A percentile compares a stretch with the other conserved stretches of the same genome.
phyloP scores from a whole-genome alignment of 2,797 vertebrate species.

The Poeciliopsis infans region DNA sequence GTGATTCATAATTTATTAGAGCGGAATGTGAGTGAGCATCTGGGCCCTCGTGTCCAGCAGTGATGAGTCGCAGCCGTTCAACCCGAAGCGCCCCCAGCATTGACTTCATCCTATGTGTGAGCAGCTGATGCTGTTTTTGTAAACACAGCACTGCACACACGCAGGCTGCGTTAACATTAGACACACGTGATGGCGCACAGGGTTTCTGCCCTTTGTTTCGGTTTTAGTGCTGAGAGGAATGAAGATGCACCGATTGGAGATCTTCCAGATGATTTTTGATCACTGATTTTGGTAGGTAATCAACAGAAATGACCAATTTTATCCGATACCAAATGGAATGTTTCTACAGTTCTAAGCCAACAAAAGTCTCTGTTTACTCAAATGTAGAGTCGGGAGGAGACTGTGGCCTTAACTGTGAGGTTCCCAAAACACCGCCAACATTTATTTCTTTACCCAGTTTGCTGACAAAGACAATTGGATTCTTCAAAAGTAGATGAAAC shows the following conservation, averaged over 20 bases:
- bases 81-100: not conserved
- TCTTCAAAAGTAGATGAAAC: not conserved
- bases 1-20: conserved; percentile 57
- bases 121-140: conserved; percentile 46
- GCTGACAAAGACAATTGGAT: too few species aligned
- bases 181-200: not conserved
- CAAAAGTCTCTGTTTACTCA: not conserved
- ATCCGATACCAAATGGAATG: not conserved
- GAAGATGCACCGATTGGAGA: not conserved
- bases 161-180: conserved; percentile 1
- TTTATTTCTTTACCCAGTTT: not conserved
- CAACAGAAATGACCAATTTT: not conserved
- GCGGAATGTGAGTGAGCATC: conserved; percentile 42
- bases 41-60: conserved; percentile 45
- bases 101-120: not conserved
- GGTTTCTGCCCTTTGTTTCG: conserved; percentile 37
- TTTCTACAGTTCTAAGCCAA: not conserved
- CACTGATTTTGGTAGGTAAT: not conserved
- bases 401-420: not conserved
- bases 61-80: conserved; percentile 44
- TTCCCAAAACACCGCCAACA: not conserved
- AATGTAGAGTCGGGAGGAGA: not conserved
- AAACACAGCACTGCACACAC: conserved; percentile 3
- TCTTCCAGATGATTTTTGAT: not conserved
- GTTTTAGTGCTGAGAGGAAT: not conserved